Conservation (phyloP, 64 coral and sea anemone genomes). For the Trachythela sp. region DNA sequence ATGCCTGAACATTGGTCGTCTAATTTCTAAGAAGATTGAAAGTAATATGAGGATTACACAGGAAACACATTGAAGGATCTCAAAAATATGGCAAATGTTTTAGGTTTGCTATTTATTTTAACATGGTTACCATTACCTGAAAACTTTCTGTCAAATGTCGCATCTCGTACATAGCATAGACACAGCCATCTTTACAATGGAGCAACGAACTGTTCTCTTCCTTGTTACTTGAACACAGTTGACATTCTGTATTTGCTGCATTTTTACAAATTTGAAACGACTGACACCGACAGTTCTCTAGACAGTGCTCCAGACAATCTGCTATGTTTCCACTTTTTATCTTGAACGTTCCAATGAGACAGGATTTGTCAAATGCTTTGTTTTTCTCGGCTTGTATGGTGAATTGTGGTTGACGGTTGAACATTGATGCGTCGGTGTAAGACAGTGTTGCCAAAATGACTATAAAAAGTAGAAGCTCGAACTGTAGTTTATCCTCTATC, state of each 20-base stretch:
- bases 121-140: not conserved
- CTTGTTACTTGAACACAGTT: not conserved
- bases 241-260: not conserved
- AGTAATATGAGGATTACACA: not conserved
- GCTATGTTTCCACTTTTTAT: not conserved
- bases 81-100: too few species aligned
- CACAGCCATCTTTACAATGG: not conserved
- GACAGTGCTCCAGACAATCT: not conserved
- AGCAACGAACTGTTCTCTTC: not conserved
- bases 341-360: not conserved
- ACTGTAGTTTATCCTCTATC: too few species aligned
- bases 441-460: not conserved
- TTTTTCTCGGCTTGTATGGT: not conserved
- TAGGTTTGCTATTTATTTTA: too few species aligned
- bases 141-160: not conserved
- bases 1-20: not conserved
- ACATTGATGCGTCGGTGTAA: not conserved
- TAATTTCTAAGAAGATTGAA: not conserved
- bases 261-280: not conserved
- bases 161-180: not conserved
- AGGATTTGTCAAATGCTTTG: not conserved
- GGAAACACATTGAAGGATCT: too few species aligned
- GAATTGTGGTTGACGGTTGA: not conserved
- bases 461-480: not conserved
- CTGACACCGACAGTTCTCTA: not conserved